Base-by-base conservation (phyloP, 2,888 invertebrate genomes). In the Tricholauxania praeusta region DNA sequence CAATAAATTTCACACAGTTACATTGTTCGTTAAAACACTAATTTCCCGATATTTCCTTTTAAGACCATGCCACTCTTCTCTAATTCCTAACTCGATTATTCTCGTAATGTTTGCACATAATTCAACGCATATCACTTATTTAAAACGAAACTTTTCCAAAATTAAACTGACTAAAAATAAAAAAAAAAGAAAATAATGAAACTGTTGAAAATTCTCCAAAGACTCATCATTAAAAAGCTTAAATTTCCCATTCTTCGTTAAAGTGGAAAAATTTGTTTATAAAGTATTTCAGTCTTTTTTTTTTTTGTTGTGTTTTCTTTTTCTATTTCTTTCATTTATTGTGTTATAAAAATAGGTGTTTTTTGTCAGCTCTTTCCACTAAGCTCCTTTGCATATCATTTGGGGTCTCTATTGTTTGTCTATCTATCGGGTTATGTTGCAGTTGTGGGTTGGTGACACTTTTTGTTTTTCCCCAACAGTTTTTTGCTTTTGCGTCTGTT, bases 341-440 rank as follows among this genome's bases (percentile, higher is more conserved):
- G 5, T 57, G 12, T 57, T 28, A 28, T 12, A 28, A 12, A 8
- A 57, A 47, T 19, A 63, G 48, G 48, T 48, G 48, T 10, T 48
- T 28, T 12, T 47, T 17, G 17, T 39, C 10, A 39, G 39, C 39
- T 39, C 39, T 39, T 39, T 39, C 39, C 10, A 39, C 47, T 64
- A 64, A 64, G 64, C 64, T 64, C 28, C 64, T 64, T 64, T 64
- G 49, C 64, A 64, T 64, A 64, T 64, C 14, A 64, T 64, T 64
- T 39, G 59, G 49, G 4, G 22, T 22, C 14, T 17, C 28, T 22
- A 19, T 64, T 64, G 64, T 64, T 22, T 51, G 19, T 51, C 15
- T 14, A 14, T 48, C 64, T 32, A 39, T 39, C 39, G 39, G 39
- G 39, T 39, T 39, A 39, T 39, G 28, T 28, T 64, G 19, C n/a